Conservation (phyloP, 2,888 invertebrate species). For the Orthosia cruda region DNA sequence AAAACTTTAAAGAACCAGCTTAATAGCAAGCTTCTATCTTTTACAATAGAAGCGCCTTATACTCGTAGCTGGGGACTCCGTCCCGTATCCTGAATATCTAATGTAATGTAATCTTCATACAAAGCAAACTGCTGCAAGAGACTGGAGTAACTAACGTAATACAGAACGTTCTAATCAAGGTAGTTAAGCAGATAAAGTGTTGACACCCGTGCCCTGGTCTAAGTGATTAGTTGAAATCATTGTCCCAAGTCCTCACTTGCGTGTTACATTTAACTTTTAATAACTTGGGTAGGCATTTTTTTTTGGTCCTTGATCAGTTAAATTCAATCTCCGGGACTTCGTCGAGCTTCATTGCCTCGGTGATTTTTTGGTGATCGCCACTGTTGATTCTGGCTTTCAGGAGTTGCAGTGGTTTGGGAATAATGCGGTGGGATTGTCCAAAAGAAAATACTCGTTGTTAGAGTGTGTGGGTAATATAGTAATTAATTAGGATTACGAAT, state of each 20-base stretch:
- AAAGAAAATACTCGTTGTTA: no score
- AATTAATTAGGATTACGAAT: no score
- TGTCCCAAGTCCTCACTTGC: not conserved
- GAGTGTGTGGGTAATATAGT: no score
- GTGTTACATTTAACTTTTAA: not conserved
- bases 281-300: not conserved
- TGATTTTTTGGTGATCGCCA: no score
- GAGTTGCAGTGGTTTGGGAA: no score
- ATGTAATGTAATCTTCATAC: slow-evolving; percentile 32
- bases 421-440: no score
- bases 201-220: slow-evolving; percentile 8
- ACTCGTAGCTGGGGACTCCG: not conserved
- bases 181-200: slow-evolving; percentile 24
- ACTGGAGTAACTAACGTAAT: slow-evolving; percentile 24
- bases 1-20: not conserved
- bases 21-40: not conserved
- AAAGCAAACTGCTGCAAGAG: slow-evolving; percentile 23
- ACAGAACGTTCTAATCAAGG: slow-evolving; percentile 27
- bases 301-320: no score
- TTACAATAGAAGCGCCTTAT: not conserved
- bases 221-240: slow-evolving; percentile 39
- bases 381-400: no score
- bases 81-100: slow-evolving; percentile 7
- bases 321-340: no score
- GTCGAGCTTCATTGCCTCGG: no score